These are phyloP conservation scores for Anoura caudifer DNA, from an alignment of 2,113 vertebrate species.

Conservation along the genomic window DNA sequence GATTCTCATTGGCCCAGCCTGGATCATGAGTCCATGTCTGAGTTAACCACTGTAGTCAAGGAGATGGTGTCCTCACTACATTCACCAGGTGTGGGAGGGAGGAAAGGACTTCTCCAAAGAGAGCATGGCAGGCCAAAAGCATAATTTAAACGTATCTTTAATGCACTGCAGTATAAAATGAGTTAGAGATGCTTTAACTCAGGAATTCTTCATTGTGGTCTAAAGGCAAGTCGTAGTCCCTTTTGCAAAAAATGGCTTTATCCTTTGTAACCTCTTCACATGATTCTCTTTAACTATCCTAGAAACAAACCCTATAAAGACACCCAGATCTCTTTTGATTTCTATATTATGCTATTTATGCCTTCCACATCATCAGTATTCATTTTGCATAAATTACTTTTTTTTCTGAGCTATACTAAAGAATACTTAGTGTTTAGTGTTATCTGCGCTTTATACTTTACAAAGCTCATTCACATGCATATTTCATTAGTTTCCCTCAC, in stretches of 20 bases:
- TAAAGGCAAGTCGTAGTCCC: background rate
- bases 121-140: background rate
- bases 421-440: background rate
- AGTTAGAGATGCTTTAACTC: background rate
- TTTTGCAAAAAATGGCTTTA: background rate
- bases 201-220: background rate
- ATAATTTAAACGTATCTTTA: background rate
- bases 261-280: background rate
- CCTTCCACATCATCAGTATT: background rate
- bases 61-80: background rate
- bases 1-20: background rate
- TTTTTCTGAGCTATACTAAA: background rate
- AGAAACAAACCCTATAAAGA: background rate
- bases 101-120: background rate
- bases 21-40: background rate
- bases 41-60: background rate
- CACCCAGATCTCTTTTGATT: background rate
- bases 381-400: background rate
- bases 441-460: background rate
- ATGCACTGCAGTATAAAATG: background rate
- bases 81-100: background rate
- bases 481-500: slow-evolving; percentile 10
- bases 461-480: slow-evolving; percentile 10
- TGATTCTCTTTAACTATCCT: background rate
- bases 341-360: background rate